A percentile compares a stretch with the other conserved stretches of the same genome.
phyloP scores from a whole-genome alignment of 2,797 vertebrate genomes.

The Rhinogobio ventralis region DNA sequence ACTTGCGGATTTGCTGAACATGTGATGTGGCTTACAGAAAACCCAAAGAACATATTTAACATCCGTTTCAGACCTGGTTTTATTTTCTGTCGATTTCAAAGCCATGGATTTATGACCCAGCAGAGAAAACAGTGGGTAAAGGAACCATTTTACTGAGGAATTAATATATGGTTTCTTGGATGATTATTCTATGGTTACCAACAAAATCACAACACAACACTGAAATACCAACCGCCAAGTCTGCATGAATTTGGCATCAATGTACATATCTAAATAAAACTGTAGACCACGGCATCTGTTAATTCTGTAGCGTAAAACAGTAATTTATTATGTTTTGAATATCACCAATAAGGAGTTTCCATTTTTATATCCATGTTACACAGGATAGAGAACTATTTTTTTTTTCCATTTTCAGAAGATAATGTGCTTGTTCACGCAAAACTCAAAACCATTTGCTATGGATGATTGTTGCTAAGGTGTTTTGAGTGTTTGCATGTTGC shows the following conservation, averaged over 20 bases:
- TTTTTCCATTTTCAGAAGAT: background rate
- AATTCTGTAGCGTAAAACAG: conserved; percentile 49
- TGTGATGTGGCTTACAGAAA: conserved; percentile 61
- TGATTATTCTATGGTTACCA: conserved; percentile 68
- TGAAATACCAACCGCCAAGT: conserved; percentile 61
- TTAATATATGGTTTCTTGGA: conserved; percentile 66
- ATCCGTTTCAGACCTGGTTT: conserved; percentile 61
- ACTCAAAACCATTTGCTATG: background rate
- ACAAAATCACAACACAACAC: conserved; percentile 69
- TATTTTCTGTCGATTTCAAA: conserved; percentile 56
- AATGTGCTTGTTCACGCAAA: background rate
- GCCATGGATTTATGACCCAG: conserved; percentile 66
- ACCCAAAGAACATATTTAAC: conserved; percentile 61
- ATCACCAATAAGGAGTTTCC: background rate
- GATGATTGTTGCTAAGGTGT: background rate
- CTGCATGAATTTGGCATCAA: conserved; percentile 62
- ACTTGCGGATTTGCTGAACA: conserved; percentile 57
- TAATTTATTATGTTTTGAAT: conserved; percentile 33
- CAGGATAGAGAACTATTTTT: background rate
- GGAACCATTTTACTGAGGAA: conserved; percentile 67
- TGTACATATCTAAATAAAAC: conserved; percentile 63
- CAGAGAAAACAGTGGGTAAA: conserved; percentile 55
- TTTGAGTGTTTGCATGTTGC: background rate
- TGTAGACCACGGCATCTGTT: conserved; percentile 55
- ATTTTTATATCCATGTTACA: background rate